Conservation (phyloP, 2,888 invertebrate species). For the Synergus itoensis region DNA sequence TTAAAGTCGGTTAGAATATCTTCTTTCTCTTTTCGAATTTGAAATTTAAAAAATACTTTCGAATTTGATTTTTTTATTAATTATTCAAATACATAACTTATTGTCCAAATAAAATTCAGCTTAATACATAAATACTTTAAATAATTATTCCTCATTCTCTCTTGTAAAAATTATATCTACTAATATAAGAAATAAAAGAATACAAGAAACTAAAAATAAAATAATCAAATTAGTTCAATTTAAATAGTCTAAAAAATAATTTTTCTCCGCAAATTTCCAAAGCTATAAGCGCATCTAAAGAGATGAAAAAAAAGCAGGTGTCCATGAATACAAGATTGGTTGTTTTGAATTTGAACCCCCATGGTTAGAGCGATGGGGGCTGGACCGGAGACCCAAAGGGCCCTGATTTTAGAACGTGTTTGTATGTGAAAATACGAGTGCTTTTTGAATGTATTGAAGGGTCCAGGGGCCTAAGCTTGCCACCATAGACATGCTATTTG, state of each 20-base stretch:
- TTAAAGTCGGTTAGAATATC: no score
- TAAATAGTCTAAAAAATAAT: background rate
- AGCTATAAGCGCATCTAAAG: background rate
- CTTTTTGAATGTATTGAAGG: constrained; percentile 1
- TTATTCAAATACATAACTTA: no score
- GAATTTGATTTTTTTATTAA: no score
- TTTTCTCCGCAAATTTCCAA: background rate
- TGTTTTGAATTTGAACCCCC: constrained; percentile 32
- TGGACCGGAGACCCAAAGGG: constrained; percentile 14
- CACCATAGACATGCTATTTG: constrained; percentile 31
- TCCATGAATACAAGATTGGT: constrained; percentile 15
- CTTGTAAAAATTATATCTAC: no score
- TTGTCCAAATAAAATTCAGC: no score
- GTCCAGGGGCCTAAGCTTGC: background rate
- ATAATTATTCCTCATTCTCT: no score
- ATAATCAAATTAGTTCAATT: no score
- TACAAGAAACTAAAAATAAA: no score
- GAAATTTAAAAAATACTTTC: no score
- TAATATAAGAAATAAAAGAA: no score
- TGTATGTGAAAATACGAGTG: constrained; percentile 4
- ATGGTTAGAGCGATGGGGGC: background rate
- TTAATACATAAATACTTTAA: no score
- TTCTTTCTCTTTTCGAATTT: no score
- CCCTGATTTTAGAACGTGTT: background rate
- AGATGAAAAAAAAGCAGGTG: background rate